These are phyloP conservation scores for Vanessa cardui DNA, from an alignment of 2,888 invertebrate genomes.

Conservation along the genomic window DNA sequence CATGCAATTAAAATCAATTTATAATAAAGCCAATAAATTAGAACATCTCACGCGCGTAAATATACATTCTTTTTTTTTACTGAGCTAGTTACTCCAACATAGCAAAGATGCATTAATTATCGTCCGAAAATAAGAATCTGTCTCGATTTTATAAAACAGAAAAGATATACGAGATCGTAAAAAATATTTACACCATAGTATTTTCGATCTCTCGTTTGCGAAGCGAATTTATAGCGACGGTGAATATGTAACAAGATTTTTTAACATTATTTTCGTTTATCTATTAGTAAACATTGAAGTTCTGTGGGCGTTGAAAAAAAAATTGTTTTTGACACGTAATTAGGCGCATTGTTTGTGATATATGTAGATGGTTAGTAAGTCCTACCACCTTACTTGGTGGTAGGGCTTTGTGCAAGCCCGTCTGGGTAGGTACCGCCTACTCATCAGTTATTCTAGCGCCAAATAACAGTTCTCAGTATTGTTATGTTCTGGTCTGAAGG, in stretches of 20 bases:
- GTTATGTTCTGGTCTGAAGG: too few species aligned
- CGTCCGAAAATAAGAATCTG: background rate
- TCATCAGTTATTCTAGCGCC: too few species aligned
- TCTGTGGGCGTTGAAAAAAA: constrained; percentile 20
- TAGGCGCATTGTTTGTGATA: too few species aligned
- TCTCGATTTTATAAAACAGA: constrained; percentile 3
- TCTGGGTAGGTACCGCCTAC: too few species aligned
- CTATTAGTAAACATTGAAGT: constrained; percentile 22
- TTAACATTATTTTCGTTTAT: constrained; percentile 6
- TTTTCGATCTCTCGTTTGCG: background rate
- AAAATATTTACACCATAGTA: background rate
- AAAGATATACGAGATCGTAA: background rate
- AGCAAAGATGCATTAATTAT: background rate
- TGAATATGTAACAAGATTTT: background rate
- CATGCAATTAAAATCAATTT: too few species aligned
- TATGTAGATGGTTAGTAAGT: too few species aligned
- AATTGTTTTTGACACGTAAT: background rate
- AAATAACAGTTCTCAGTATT: too few species aligned
- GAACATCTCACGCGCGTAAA: background rate
- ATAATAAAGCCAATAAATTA: too few species aligned
- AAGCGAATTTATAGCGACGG: constrained; percentile 3
- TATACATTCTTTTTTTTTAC: background rate
- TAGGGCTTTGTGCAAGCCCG: too few species aligned
- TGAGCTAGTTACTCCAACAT: too few species aligned
- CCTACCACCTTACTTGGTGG: too few species aligned